A percentile compares a stretch with the other conserved stretches of the same genome.
These are phyloP conservation scores for Hippolais icterina DNA, from an alignment of 2,113 vertebrate species.

Conservation along the genomic window DNA sequence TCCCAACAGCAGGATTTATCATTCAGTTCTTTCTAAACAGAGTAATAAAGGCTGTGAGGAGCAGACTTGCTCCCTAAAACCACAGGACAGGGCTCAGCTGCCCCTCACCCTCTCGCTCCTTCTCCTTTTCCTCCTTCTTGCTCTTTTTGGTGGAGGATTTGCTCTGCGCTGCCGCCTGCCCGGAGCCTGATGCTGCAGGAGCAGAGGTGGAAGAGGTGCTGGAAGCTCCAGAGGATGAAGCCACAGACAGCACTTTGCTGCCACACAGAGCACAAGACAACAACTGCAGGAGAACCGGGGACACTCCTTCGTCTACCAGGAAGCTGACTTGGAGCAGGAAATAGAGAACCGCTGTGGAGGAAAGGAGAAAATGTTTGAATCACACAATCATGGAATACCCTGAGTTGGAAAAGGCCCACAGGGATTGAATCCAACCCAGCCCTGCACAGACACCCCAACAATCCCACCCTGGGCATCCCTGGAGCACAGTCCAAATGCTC, in stretches of 20 bases:
- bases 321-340: slow-evolving; percentile 99
- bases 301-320: slow-evolving; percentile 95
- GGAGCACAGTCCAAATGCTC: accelerated
- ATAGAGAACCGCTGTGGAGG: slow-evolving; percentile 88
- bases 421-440: neutral
- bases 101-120: slow-evolving; percentile 90
- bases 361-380: neutral
- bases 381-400: neutral
- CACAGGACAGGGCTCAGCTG: neutral
- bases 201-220: slow-evolving; percentile 73
- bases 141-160: slow-evolving; percentile 96
- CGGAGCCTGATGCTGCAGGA: slow-evolving; percentile 60
- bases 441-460: neutral
- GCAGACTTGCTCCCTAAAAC: neutral
- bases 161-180: slow-evolving; percentile 84
- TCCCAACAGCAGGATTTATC: neutral
- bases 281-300: slow-evolving; percentile 92
- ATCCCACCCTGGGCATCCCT: neutral
- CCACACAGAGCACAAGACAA: slow-evolving; percentile 96
- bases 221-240: slow-evolving; percentile 76
- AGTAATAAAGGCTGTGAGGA: neutral
- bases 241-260: slow-evolving; percentile 90
- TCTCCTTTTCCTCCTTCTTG: slow-evolving; percentile 98
- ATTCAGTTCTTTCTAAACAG: neutral
- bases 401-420: neutral